Base-by-base conservation (phyloP, 2,888 invertebrate genomes). In the Tillus elongatus region DNA sequence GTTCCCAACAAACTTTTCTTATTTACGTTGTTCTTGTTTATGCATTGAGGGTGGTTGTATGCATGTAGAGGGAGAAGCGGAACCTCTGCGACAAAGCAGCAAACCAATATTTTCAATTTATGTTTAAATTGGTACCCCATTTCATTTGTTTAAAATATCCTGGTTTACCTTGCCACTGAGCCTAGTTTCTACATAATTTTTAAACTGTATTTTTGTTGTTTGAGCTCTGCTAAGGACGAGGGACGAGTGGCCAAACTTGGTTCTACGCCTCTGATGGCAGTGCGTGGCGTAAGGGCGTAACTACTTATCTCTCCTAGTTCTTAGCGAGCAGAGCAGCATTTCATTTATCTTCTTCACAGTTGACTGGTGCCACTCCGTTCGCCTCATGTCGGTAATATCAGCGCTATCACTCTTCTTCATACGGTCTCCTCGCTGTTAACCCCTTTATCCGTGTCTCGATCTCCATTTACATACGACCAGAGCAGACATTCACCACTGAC, bases 341-440 rank as follows among this genome's bases (percentile, higher is more conserved):
- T 58, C 61, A 61, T 61, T 61, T 61, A 61, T 61, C 61, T 61
- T 61, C 61, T 57, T 61, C 61, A 60, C 58, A 56, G 53, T 52
- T 60, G 61, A 61, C 58, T 61, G 57, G 56, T 59, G 60, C 57
- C 59, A 60, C 54, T 57, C 49, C 51, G 52, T 51, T 49, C 46
- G 49, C 47, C 48, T 49, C 50, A 50, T 49, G 52, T 53, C 51
- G 42, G 49, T 49, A 47, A 49, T 50, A 47, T 49, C 43, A 40
- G 41, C 46, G 41, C 46, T 48, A 48, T 50, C 50, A 42, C 44
- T 43, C 44, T 46, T 42, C 45, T 44, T 48, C 47, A 42, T 43
- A 45, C 43, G 43, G 39, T 42, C 14, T 39, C 32, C 31, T 40
- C 33, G 30, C 39, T 42, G 39, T 35, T 44, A 41, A 42, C 39